Evolutionary conservation across 2,888 invertebrate species (phyloP), one percentile per base, ranked within the genome.

Genomic region (Arenicola marina): DNA sequence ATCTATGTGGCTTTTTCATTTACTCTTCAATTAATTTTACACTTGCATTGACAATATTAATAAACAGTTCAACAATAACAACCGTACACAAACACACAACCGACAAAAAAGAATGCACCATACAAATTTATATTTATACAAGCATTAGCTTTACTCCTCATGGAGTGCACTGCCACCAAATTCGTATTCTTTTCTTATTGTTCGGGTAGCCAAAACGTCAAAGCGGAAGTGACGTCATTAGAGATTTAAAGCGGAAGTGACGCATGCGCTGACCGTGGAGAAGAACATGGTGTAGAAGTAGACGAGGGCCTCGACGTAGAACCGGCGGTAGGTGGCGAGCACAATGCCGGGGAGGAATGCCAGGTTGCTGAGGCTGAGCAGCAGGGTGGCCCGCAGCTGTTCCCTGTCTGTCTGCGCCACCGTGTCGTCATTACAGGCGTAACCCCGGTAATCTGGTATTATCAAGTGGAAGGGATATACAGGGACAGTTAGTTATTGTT

Each of bases 281-380:
- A 92, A 93, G 71, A 93, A 87, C 89, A 92, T 91, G 0, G 91
- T 92, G 68, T 90, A 91, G 29, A 88, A 86, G 78, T 93, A 95
- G 75, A 92, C 89, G 62, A 92, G 85, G 1, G 91, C 90, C 82
- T 94, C 93, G 0, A 91, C 89, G 84, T 89, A 92, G 81, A 90
- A 92, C 34, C 87, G 84, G 0, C 92, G 86, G 57, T 88, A 87
- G 26, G 89, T 83, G 0, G 93, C 92, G 34, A 92, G 85, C 76
- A 90, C 89, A 34, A 92, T 88, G 26, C 92, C 89, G 32, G 91
- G 90, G 38, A 92, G 76, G 79, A 94, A 93, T 32, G 90, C 87
- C 4, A 93, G 81, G 79, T 94, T 95, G 83, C 93, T 93, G 28
- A 93, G 83, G 0, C 93, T 92, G 1, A 95, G 86, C 4, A 93